Conservation (phyloP, 2,113 vertebrate species). For the Chlorodrepanis virens region DNA sequence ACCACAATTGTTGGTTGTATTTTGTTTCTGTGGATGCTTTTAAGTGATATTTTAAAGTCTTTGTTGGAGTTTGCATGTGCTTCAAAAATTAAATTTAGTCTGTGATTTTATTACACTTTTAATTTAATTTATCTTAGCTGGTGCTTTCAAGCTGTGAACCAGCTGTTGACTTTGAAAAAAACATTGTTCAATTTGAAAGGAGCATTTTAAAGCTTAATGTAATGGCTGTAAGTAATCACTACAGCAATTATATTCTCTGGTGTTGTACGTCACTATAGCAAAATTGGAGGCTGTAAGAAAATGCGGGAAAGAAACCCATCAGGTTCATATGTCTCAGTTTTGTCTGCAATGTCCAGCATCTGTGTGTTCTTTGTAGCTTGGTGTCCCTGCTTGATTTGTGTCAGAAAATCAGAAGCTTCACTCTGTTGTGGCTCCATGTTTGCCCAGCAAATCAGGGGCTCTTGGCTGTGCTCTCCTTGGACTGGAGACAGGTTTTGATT, state of each 20-base stretch:
- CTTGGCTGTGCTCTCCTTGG: not conserved
- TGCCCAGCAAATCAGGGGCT: not conserved
- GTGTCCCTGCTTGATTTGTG: not conserved
- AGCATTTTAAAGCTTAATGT: slow-evolving; percentile 74
- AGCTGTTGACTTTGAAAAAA: slow-evolving; percentile 83
- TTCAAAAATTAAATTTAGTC: slow-evolving; percentile 79
- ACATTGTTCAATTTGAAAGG: slow-evolving; percentile 79
- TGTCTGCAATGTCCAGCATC: not conserved
- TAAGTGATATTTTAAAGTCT: slow-evolving; percentile 65
- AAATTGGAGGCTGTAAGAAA: not conserved
- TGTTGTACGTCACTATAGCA: not conserved
- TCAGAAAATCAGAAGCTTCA: not conserved
- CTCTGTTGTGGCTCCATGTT: not conserved
- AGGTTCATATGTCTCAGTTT: not conserved
- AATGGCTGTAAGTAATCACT: slow-evolving; percentile 76
- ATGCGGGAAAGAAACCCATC: not conserved
- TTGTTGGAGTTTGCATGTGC: slow-evolving; percentile 55
- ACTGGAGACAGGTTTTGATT: not conserved
- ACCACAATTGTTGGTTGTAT: slow-evolving; percentile 25
- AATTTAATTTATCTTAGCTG: slow-evolving; percentile 83
- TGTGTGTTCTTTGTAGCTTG: not conserved
- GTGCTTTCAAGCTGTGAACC: slow-evolving; percentile 80
- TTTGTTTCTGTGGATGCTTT: slow-evolving; percentile 64
- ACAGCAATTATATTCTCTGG: slow-evolving; percentile 50
- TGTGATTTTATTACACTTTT: slow-evolving; percentile 80